phyloP scores from a whole-genome alignment of 2,888 invertebrate genomes.

The Acleris holmiana region DNA sequence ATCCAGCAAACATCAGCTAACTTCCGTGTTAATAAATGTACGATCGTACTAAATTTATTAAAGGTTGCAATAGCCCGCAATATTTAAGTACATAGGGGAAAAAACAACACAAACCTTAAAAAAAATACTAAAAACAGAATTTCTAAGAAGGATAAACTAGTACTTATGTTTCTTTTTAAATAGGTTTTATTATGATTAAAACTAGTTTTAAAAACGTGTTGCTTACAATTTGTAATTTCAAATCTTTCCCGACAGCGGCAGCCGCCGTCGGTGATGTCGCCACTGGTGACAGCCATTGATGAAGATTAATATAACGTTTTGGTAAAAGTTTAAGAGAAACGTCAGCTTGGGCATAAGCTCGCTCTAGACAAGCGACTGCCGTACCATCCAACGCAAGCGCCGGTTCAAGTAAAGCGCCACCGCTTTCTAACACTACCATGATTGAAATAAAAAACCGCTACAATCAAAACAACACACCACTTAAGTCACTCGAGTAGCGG shows the following conservation, averaged over 20 bases:
- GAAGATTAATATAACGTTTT: conserved; percentile 95
- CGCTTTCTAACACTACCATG: conserved; percentile 82
- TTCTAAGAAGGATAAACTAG: too few relatives aligned
- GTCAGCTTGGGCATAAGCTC: conserved; percentile 91
- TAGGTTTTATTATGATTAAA: too few relatives aligned
- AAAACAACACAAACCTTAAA: too few relatives aligned
- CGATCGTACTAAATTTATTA: too few relatives aligned
- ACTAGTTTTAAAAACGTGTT: conserved; percentile 4
- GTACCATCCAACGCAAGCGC: conserved; percentile 90
- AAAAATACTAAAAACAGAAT: too few relatives aligned
- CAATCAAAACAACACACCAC: conserved; percentile 61
- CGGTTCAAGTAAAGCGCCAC: conserved; percentile 79
- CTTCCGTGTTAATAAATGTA: too few relatives aligned
- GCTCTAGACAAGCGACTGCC: conserved; percentile 88
- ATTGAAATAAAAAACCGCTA: conserved; percentile 52
- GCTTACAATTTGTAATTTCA: conserved; percentile 90
- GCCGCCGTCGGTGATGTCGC: conserved; percentile 81
- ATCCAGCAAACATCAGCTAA: too few relatives aligned
- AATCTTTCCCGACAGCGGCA: conserved; percentile 88
- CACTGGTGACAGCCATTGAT: conserved; percentile 94
- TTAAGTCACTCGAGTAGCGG: conserved; percentile 62
- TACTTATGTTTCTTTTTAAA: too few relatives aligned
- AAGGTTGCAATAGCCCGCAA: too few relatives aligned
- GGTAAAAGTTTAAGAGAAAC: conserved; percentile 95
- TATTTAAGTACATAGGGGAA: too few relatives aligned